phyloP scores from a whole-genome alignment of 23 tunicate genomes.

The Trididemnum nubilum region DNA sequence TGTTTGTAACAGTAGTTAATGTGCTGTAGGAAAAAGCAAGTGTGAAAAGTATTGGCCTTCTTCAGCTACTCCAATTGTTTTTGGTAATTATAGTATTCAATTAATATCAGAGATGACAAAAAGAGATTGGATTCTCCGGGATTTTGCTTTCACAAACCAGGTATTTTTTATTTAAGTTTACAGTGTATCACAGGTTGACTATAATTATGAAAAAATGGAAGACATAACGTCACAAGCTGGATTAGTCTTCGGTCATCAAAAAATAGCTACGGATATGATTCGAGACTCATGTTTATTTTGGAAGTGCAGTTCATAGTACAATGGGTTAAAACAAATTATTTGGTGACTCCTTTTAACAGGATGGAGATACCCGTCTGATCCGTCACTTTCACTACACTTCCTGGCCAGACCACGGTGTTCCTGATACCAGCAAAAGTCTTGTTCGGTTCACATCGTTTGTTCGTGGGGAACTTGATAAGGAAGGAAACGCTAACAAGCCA shows the following conservation, averaged over 20 bases:
- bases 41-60: not conserved
- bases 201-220: too few species aligned
- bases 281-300: too few species aligned
- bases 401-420: slow-evolving; percentile 14
- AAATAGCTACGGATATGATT: too few species aligned
- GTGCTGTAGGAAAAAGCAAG: not conserved
- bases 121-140: not conserved
- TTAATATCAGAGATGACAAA: not conserved
- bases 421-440: not conserved
- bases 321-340: too few species aligned
- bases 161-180: too few species aligned
- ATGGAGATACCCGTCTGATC: not conserved
- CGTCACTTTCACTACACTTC: not conserved
- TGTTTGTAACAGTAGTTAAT: too few species aligned
- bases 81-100: not conserved
- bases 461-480: not conserved
- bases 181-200: too few species aligned
- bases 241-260: too few species aligned
- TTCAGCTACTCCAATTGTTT: not conserved
- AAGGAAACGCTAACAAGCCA: not conserved
- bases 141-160: too few species aligned
- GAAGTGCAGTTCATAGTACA: too few species aligned
- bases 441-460: not conserved
- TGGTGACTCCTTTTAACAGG: too few species aligned
- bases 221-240: too few species aligned